Evolutionary conservation across 2,888 invertebrate species (phyloP).

Genomic region (Conus canariensis): DNA sequence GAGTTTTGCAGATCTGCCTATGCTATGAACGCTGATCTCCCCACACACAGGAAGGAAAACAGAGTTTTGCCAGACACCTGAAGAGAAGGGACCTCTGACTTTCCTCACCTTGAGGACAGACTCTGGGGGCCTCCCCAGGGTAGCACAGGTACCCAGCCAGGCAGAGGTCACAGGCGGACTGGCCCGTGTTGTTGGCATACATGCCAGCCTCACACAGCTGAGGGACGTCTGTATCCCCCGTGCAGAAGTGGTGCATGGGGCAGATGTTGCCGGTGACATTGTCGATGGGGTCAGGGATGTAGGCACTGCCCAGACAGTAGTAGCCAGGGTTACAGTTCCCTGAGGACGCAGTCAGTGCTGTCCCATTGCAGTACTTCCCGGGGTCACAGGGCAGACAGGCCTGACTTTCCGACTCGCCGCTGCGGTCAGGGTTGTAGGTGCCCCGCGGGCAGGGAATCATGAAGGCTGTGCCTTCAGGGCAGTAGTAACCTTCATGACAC

Average conservation of each 20-base stretch:
- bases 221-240: conserved; percentile 63
- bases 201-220: conserved; percentile 68
- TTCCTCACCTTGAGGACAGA: conserved; percentile 72
- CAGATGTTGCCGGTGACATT: conserved; percentile 73
- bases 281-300: conserved; percentile 62
- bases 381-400: conserved; percentile 73
- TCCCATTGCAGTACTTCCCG: conserved; percentile 73
- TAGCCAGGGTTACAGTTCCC: conserved; percentile 72
- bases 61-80: no score
- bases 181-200: conserved; percentile 73
- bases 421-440: conserved; percentile 70
- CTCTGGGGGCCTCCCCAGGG: conserved; percentile 65
- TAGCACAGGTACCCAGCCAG: conserved; percentile 71
- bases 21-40: no score
- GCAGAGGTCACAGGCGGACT: conserved; percentile 69
- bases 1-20: no score
- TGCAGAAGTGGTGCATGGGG: conserved; percentile 70
- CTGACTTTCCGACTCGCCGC: conserved; percentile 59
- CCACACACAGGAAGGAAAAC: no score
- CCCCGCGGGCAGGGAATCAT: conserved; percentile 74
- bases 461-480: conserved; percentile 66
- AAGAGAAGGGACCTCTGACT: no score
- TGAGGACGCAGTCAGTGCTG: conserved; percentile 67
- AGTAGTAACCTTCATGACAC: conserved; percentile 75
- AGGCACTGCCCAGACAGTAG: conserved; percentile 73